These are phyloP conservation scores for Xylota segnis DNA, from an alignment of 2,888 invertebrate species.

Conservation along the genomic window DNA sequence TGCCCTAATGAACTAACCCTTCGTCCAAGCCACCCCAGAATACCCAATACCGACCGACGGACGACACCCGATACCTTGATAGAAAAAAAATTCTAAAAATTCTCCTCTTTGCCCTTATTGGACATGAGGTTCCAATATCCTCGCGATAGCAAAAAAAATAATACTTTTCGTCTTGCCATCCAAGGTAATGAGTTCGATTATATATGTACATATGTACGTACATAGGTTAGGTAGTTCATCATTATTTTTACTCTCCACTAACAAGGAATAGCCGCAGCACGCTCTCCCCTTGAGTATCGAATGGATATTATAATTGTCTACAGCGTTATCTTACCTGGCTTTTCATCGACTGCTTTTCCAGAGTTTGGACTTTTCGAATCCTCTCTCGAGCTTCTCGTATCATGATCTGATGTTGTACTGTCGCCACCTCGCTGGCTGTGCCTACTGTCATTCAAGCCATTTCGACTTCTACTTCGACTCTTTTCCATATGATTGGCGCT, in stretches of 20 bases:
- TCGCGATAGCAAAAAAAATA: constrained; percentile 26
- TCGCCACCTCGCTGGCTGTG: constrained; percentile 78
- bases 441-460: constrained; percentile 72
- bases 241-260: too few species aligned
- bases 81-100: constrained; percentile 11
- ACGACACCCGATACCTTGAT: constrained; percentile 9
- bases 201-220: not conserved
- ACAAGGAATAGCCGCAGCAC: constrained; percentile 7
- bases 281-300: not conserved
- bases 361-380: constrained; percentile 84
- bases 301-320: constrained; percentile 3
- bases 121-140: constrained; percentile 47
- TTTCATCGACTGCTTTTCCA: constrained; percentile 82
- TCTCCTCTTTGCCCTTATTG: constrained; percentile 20
- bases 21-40: not conserved
- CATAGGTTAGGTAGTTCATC: constrained; percentile 26
- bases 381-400: constrained; percentile 83
- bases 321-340: constrained; percentile 80
- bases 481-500: constrained; percentile 58
- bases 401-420: constrained; percentile 83
- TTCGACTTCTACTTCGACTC: constrained; percentile 65
- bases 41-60: not conserved
- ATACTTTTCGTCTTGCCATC: constrained; percentile 37
- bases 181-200: constrained; percentile 52
- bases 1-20: constrained; percentile 41